phyloP scores from a whole-genome alignment of 2,888 invertebrate species.

The Drosophila imparisetae region DNA sequence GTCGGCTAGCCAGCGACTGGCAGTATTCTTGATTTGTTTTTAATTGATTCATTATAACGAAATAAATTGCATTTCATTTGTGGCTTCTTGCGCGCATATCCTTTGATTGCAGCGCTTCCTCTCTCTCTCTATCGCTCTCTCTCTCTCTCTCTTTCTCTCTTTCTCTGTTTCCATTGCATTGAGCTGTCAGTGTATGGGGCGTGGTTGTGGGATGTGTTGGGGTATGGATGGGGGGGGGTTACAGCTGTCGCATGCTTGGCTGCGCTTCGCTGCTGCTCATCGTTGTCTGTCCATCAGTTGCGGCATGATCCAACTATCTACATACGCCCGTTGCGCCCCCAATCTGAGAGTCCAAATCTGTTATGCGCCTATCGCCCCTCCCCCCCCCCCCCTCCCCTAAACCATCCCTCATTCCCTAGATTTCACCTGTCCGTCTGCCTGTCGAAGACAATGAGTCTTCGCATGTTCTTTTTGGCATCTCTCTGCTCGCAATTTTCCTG shows the following conservation, averaged over 20 bases:
- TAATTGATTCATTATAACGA: conserved; percentile 55
- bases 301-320: conserved; percentile 41
- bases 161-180: conserved; percentile 48
- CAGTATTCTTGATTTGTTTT: conserved; percentile 16
- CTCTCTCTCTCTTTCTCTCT: conserved; percentile 2
- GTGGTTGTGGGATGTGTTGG: not conserved
- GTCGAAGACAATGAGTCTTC: conserved; percentile 31
- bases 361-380: not conserved
- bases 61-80: conserved; percentile 49
- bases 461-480: conserved; percentile 48
- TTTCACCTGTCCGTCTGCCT: conserved; percentile 19
- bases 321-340: conserved; percentile 7
- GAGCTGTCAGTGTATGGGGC: conserved; percentile 51
- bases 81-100: conserved; percentile 44
- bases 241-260: conserved; percentile 65
- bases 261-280: conserved; percentile 64
- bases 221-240: not conserved
- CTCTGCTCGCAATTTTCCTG: conserved; percentile 53
- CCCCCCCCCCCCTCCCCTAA: not conserved
- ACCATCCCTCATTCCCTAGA: not conserved
- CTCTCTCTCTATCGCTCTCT: not conserved
- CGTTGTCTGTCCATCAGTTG: conserved; percentile 48
- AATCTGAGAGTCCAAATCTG: conserved; percentile 28
- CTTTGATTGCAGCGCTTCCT: conserved; percentile 49
- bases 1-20: not conserved